These are phyloP conservation scores for Turdus rufiventris DNA, from an alignment of 2,113 vertebrate species.

Conservation along the genomic window DNA sequence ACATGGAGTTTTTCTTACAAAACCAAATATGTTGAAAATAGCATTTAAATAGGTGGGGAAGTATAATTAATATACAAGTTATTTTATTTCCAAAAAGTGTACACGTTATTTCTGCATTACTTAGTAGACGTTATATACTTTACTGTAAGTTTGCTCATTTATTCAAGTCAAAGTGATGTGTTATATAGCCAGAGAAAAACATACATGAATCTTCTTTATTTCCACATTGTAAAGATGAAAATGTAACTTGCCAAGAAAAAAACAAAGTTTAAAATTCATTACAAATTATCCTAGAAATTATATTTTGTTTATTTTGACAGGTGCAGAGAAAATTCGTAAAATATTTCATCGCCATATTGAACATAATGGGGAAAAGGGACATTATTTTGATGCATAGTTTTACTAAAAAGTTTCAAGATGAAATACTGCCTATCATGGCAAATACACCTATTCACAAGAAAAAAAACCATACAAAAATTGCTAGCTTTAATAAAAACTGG, in stretches of 20 bases:
- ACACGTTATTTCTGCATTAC: neutral
- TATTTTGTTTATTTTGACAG: conserved; percentile 49
- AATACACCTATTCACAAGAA: conserved; percentile 27
- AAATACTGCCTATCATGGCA: conserved; percentile 39
- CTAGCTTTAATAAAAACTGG: conserved; percentile 33
- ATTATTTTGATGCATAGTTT: conserved; percentile 48
- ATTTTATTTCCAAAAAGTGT: neutral
- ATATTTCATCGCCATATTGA: conserved; percentile 16
- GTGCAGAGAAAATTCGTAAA: neutral
- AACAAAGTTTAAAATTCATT: conserved; percentile 9
- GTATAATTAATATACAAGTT: neutral
- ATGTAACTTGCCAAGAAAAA: neutral
- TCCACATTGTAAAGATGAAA: neutral
- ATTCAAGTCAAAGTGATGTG: neutral
- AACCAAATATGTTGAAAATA: neutral
- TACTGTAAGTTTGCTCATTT: neutral
- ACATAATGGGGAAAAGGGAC: neutral
- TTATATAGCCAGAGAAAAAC: neutral
- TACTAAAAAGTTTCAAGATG: conserved; percentile 39
- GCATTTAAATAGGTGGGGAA: neutral
- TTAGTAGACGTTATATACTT: neutral
- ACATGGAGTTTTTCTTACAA: neutral
- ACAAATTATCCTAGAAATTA: conserved; percentile 37
- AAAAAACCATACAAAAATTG: neutral
- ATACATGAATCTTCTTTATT: conserved; percentile 10